These are phyloP conservation scores for Matsumyia berberina DNA, from an alignment of 2,888 invertebrate genomes.

Conservation along the genomic window DNA sequence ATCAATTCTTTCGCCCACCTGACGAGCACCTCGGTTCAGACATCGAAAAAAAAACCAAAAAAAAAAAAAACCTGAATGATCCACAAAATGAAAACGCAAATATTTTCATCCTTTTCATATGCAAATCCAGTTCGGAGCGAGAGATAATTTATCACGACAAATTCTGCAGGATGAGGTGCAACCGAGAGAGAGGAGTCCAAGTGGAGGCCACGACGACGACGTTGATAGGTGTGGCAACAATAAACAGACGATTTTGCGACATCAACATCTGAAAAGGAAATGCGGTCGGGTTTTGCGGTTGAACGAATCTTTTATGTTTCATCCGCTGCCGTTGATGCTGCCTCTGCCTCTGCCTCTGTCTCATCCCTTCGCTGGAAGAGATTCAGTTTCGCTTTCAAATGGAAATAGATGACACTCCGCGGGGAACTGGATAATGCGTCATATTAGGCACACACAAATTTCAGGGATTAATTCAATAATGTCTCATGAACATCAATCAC, in stretches of 20 bases:
- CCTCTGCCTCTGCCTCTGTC: no score
- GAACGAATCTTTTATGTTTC: slow-evolving; percentile 39
- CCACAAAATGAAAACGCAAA: slow-evolving; percentile 15
- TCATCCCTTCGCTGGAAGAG: not conserved
- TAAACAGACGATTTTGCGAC: slow-evolving; percentile 55
- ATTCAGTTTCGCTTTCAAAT: slow-evolving; percentile 20
- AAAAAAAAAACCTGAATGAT: no score
- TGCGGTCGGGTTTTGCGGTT: slow-evolving; percentile 37
- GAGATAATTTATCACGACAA: slow-evolving; percentile 58
- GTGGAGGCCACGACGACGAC: not conserved
- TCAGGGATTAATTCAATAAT: slow-evolving; percentile 60
- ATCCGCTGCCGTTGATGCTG: no score
- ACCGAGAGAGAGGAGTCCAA: not conserved
- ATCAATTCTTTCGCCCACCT: slow-evolving; percentile 58
- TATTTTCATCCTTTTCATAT: slow-evolving; percentile 48
- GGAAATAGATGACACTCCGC: slow-evolving; percentile 16
- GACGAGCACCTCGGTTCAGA: slow-evolving; percentile 17
- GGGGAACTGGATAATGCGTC: slow-evolving; percentile 35
- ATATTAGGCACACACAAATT: slow-evolving; percentile 45
- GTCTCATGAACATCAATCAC: slow-evolving; percentile 61
- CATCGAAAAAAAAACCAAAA: slow-evolving; percentile 2
- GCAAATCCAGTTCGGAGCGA: slow-evolving; percentile 44
- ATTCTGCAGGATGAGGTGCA: slow-evolving; percentile 37
- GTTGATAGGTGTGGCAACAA: slow-evolving; percentile 47
- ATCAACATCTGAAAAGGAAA: slow-evolving; percentile 53